Conservation (phyloP, 1,140 invertebrate genomes). For the Papilio xuthus region DNA sequence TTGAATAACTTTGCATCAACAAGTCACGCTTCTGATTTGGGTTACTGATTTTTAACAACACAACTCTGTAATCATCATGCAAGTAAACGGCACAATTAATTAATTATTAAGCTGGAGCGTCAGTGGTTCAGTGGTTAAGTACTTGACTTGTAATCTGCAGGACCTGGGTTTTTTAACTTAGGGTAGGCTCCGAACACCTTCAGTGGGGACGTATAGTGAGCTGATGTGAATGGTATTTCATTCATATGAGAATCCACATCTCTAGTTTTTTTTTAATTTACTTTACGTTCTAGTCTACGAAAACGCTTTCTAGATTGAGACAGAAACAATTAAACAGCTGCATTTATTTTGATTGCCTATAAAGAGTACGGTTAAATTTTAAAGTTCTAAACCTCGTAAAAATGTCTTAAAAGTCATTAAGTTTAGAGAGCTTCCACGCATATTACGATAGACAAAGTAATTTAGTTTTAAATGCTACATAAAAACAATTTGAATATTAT, state of each 20-base stretch:
- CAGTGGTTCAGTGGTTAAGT: no score
- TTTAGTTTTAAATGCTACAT: no score
- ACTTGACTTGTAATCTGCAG: no score
- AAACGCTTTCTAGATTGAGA: background rate
- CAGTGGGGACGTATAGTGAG: no score
- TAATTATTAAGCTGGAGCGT: background rate
- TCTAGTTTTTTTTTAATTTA: background rate
- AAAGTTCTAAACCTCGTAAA: background rate
- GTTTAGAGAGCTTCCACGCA: background rate
- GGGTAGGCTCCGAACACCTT: no score
- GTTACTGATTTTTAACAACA: conserved; percentile 1
- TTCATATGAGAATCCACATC: no score
- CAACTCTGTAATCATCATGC: background rate
- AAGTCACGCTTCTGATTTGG: conserved; percentile 10
- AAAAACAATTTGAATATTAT: background rate
- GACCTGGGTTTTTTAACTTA: no score
- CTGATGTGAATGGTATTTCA: no score
- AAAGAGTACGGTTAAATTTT: background rate
- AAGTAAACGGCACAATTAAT: background rate
- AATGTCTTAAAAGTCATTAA: background rate
- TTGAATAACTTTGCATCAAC: conserved; percentile 21
- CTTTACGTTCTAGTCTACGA: background rate
- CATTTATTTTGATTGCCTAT: background rate
- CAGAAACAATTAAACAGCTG: background rate
- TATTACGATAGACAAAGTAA: background rate